Conservation (phyloP, 2,113 vertebrate genomes). For the Peromyscus leucopus region DNA sequence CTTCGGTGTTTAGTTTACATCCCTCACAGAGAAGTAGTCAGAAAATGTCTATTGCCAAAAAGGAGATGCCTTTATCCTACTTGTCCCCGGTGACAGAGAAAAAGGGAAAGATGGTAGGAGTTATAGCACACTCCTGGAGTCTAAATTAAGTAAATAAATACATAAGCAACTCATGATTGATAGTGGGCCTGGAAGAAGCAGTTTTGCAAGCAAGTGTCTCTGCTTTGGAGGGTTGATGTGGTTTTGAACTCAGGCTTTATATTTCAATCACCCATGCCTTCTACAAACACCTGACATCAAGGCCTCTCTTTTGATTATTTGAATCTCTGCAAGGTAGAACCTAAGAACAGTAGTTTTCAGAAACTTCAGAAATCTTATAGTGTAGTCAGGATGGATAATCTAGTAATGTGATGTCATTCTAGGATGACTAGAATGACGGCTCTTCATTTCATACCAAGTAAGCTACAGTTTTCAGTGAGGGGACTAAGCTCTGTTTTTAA, state of each 20-base stretch:
- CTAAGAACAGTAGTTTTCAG: not conserved
- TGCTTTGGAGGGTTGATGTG: not conserved
- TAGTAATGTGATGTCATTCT: not conserved
- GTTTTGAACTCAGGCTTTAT: not conserved
- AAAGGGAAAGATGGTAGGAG: not conserved
- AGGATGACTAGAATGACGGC: not conserved
- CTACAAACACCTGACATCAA: not conserved
- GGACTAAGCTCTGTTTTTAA: not conserved
- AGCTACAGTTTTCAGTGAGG: not conserved
- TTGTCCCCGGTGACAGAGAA: not conserved
- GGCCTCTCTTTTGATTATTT: not conserved
- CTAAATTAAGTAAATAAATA: not conserved
- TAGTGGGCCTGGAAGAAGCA: not conserved
- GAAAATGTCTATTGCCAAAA: not conserved
- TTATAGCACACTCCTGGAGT: not conserved
- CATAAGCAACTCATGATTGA: not conserved
- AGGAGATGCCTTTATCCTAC: not conserved
- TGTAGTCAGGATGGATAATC: not conserved
- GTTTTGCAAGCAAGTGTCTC: not conserved
- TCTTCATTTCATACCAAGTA: not conserved
- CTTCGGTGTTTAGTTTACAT: not conserved
- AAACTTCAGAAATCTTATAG: not conserved
- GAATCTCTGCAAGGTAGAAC: not conserved
- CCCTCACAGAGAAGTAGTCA: not conserved
- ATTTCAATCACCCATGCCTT: not conserved